Evolutionary conservation across 37 sponge, comb jelly and placozoan species (phyloP), one percentile per base, ranked within the genome.

Genomic region (Cliona cf. orientalis): DNA sequence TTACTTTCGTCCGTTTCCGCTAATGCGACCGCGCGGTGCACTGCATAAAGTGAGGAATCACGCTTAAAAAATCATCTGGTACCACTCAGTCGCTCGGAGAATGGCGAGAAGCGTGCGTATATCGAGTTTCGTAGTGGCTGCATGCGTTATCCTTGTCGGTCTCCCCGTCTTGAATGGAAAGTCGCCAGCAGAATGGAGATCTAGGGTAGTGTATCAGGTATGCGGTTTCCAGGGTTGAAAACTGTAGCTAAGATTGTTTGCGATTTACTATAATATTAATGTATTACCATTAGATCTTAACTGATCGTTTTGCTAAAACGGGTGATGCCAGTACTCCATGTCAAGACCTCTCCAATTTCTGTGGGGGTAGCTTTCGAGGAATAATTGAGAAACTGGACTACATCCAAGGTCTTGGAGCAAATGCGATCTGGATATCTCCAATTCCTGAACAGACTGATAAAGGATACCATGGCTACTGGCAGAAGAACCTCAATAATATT

Each of bases 391-490:
- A 63, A 33, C 87, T 60, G 14, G 87, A 91, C 71, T 64, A 70
- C 42, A 81, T 73, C 23, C 49, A 80, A 32, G 77, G 73, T 0
- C 78, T 76, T 28, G 82, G 79, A 29, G 86, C 81, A 3, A 81
- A 61, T 66, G 60, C 75, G 35, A 87, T 91, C 42, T 75, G 91
- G 78, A 84, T 70, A 29, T 73, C 80, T 0, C 94, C 94, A 14
- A 86, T 93, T 9, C 87, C 88, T 38, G 55, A n/a, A 1, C 74
- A 93, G 46, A 93, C 94, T 3, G 71, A 72, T 44, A 71, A 75
- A 34, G 94, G 94, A 5, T 93, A 93, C 79, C 94, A 93, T 82
- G 94, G 94, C 3, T 93, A 93, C 84, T 93, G 94, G 94, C 90
- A 89, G 37, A 81, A 62, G 80, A 81, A 93, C 33, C 86, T 93